These are phyloP conservation scores for Hypanus sabinus DNA, from an alignment of 2,113 vertebrate species.

Conservation along the genomic window DNA sequence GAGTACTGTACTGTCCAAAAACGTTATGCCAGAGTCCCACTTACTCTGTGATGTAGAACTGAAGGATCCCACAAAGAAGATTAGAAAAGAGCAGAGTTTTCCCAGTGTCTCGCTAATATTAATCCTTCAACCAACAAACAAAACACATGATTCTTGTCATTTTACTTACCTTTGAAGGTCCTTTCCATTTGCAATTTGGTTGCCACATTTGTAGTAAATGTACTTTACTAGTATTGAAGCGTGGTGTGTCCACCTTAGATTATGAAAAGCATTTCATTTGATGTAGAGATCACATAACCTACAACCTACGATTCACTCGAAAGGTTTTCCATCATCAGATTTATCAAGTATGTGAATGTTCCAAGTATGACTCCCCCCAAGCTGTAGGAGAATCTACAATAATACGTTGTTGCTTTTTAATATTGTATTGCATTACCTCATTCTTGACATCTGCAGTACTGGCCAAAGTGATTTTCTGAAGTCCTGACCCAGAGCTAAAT, in stretches of 20 bases:
- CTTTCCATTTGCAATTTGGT: too few species aligned
- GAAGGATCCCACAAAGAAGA: background rate
- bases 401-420: background rate
- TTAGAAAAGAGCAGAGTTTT: background rate
- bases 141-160: background rate
- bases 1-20: background rate
- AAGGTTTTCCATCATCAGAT: background rate
- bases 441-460: background rate
- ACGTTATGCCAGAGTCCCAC: background rate
- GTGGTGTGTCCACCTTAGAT: too few species aligned
- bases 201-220: too few species aligned
- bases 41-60: background rate
- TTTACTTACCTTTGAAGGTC: too few species aligned
- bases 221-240: too few species aligned
- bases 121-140: background rate
- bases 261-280: too few species aligned
- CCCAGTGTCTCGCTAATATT: background rate
- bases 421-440: background rate
- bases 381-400: background rate
- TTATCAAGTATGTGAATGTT: background rate
- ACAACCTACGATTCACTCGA: background rate
- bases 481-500: background rate
- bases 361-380: background rate
- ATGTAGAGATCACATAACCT: too few species aligned
- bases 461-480: background rate